Evolutionary conservation across 2,797 vertebrate genomes (phyloP).

Genomic region (Centroberyx gerrardi): DNA sequence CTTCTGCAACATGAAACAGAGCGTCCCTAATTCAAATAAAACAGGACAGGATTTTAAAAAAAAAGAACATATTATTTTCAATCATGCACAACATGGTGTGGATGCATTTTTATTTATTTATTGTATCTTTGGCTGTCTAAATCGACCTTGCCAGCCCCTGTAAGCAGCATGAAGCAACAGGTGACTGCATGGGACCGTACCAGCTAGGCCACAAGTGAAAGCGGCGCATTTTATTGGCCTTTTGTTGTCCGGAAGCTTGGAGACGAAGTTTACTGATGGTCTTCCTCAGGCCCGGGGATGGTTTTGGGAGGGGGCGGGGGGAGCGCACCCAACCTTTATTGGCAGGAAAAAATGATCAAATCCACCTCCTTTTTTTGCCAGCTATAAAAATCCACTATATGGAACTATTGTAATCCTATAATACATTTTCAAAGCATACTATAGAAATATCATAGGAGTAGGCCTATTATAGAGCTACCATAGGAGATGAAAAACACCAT

Average conservation of each 20-base stretch:
- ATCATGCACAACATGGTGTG: neutral
- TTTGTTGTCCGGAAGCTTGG: constrained; percentile 76
- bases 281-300: constrained; percentile 46
- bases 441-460: no score
- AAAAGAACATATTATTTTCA: neutral
- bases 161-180: constrained; percentile 63
- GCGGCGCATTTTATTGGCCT: constrained; percentile 61
- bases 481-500: no score
- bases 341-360: constrained; percentile 72
- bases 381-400: no score
- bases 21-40: neutral
- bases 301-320: constrained; percentile 53
- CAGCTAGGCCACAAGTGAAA: constrained; percentile 64
- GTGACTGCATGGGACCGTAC: constrained; percentile 43
- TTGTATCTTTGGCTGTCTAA: neutral
- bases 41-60: neutral
- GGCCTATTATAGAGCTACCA: no score
- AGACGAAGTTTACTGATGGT: constrained; percentile 66
- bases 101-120: neutral
- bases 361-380: constrained; percentile 7
- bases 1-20: neutral
- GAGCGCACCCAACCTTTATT: constrained; percentile 57
- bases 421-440: no score
- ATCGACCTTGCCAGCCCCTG: neutral
- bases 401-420: no score